Evolutionary conservation across 2,888 invertebrate species (phyloP).

Genomic region (Hermodice carunculata): DNA sequence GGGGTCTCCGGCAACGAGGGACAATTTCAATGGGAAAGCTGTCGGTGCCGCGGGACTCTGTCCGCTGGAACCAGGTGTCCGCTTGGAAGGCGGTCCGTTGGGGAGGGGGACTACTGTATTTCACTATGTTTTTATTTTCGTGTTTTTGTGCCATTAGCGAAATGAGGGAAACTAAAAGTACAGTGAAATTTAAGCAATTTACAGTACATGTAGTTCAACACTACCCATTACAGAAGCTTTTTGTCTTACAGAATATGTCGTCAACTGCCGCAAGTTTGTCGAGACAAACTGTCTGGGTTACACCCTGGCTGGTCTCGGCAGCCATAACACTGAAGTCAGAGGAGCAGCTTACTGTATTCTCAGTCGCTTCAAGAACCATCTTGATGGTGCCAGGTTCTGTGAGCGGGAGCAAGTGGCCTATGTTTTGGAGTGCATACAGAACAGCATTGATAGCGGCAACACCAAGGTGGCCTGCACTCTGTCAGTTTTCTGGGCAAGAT

Average conservation of each 20-base stretch:
- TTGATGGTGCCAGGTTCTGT: constrained; percentile 74
- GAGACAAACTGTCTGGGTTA: constrained; percentile 80
- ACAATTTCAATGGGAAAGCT: too few species aligned
- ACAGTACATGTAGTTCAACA: too few species aligned
- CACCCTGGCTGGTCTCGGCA: constrained; percentile 80
- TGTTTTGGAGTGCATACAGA: constrained; percentile 78
- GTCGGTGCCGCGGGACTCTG: too few species aligned
- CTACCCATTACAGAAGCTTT: neutral
- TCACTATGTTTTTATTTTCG: too few species aligned
- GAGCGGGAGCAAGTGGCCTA: constrained; percentile 79
- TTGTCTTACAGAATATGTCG: constrained; percentile 75
- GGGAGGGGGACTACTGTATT: too few species aligned
- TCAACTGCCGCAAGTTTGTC: constrained; percentile 80
- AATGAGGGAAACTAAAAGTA: too few species aligned
- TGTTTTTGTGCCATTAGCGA: too few species aligned
- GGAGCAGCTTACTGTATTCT: constrained; percentile 82
- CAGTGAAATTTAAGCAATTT: too few species aligned
- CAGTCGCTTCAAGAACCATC: constrained; percentile 78
- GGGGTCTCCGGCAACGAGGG: too few species aligned
- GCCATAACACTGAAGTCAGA: constrained; percentile 77
- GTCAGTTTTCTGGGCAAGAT: constrained; percentile 80
- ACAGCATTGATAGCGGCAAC: constrained; percentile 73
- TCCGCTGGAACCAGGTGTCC: too few species aligned
- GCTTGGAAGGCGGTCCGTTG: too few species aligned
- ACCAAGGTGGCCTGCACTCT: constrained; percentile 75